Evolutionary conservation across 2,113 vertebrate species (phyloP).

Genomic region (Hippocampus comes): DNA sequence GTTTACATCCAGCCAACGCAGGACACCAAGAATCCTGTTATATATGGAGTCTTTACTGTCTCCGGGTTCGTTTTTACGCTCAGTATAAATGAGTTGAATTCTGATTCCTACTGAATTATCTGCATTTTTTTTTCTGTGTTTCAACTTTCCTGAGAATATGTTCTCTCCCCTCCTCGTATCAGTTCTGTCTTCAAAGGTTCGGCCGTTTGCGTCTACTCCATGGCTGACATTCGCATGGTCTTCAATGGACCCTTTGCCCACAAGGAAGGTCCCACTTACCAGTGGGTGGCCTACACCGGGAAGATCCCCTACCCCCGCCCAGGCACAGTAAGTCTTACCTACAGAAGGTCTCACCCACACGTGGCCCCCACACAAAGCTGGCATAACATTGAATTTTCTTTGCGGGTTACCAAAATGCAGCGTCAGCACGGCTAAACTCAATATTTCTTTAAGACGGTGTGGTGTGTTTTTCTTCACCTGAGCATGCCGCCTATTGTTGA

Average conservation of each 20-base stretch:
- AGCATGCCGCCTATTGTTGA: conserved; percentile 8
- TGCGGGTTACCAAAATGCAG: conserved; percentile 9
- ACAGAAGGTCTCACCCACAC: conserved; percentile 1
- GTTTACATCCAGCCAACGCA: conserved; percentile 97
- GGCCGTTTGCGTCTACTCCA: conserved; percentile 95
- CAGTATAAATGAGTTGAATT: background rate
- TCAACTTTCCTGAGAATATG: background rate
- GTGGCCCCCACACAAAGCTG: conserved; percentile 19
- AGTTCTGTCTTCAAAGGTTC: conserved; percentile 97
- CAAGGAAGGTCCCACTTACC: conserved; percentile 97
- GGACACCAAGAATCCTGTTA: conserved; percentile 91
- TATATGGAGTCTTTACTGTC: conserved; percentile 91
- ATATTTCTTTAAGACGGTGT: conserved; percentile 2
- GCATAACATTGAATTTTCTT: conserved; percentile 17
- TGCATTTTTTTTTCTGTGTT: background rate
- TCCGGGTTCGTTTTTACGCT: conserved; percentile 80
- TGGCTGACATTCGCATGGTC: conserved; percentile 97
- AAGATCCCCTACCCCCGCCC: conserved; percentile 98
- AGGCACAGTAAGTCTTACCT: conserved; percentile 81
- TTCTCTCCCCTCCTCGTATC: conserved; percentile 2
- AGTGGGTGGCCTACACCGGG: conserved; percentile 95
- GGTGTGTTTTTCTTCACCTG: background rate
- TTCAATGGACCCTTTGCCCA: conserved; percentile 98
- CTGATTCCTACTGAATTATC: too few relatives aligned
- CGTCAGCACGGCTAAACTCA: conserved; percentile 10